Evolutionary conservation across 2,113 vertebrate genomes (phyloP), one percentile per base, ranked within the genome.

Genomic region (Haemorhous mexicanus): DNA sequence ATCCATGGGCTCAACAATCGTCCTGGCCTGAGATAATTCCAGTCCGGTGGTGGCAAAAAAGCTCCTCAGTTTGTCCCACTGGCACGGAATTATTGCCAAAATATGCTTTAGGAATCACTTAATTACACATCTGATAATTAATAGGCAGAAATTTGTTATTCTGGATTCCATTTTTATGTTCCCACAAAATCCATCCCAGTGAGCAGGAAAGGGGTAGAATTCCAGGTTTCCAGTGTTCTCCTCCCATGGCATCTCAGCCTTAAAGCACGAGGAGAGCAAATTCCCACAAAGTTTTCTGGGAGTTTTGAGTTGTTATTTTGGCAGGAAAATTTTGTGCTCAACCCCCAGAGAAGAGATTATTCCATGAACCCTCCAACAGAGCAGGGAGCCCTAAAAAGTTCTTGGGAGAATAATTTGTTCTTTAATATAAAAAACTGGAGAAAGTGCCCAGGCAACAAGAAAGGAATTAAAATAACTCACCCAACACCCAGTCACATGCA

Each of bases 101-200:
- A 49, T 5, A 3, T 0, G 1, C 5, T 23, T 72, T 11, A 27
- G 58, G n/a, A 14, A 30, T 41, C 2, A 11, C 44, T 22, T 20
- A 33, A 27, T 75, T 27, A 18, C 2, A 1, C 4, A 26, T 19
- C 22, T 27, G 16, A 33, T 43, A 66, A 67, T 79, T 47, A 56
- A 70, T 0, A 52, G 27, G 27, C 7, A 49, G 13, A 1, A 33
- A 7, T 7, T 2, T 15, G 16, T 32, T 80, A 10, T 55, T 58
- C 53, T 37, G 58, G 28, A 15, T 67, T 17, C 7, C 6, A 0
- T 7, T 53, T 56, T 53, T 5, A 7, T 17, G 8, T 32, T 78
- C 26, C 61, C 13, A 6, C 5, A 12, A 50, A 67, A 22, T 26
- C 64, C n/a, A 27, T 3, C 32, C 17, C 19, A 23, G 44, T 18